Conservation (phyloP, 53 echinoderm and acorn worm species). For the Temnopleurus reevesii region DNA sequence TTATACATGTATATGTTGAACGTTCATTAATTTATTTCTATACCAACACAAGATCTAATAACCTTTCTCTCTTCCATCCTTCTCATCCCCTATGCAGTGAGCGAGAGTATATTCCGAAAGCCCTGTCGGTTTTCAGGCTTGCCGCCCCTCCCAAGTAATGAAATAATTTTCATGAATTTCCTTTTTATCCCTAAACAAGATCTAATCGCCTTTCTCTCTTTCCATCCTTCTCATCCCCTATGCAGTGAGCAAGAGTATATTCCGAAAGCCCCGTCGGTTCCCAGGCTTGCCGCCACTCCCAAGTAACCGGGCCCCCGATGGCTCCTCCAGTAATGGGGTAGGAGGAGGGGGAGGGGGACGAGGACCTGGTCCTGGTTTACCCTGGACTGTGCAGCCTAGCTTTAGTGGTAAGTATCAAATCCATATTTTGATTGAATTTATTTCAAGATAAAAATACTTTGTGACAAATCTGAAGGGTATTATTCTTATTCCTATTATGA, state of each 20-base stretch:
- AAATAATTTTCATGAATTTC: no score
- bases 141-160: slow-evolving; percentile 49
- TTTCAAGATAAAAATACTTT: no score
- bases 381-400: slow-evolving; percentile 24
- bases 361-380: background rate
- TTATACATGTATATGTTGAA: no score
- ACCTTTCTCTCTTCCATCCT: background rate
- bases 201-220: no score
- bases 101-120: slow-evolving; percentile 87
- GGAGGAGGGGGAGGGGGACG: slow-evolving; percentile 9
- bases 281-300: slow-evolving; percentile 59
- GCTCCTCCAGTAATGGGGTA: slow-evolving; percentile 16
- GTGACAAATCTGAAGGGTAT: no score
- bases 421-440: no score
- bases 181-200: no score
- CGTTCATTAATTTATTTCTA: no score
- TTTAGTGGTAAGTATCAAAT: slow-evolving; percentile 49
- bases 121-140: slow-evolving; percentile 78
- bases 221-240: background rate
- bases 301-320: slow-evolving; percentile 30
- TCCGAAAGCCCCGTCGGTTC: slow-evolving; percentile 88
- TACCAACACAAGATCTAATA: no score
- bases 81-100: slow-evolving; percentile 68
- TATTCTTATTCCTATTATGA: no score
- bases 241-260: slow-evolving; percentile 83